Evolutionary conservation across 2,888 invertebrate species (phyloP).

Genomic region (Zhuqinia jingwanae): DNA sequence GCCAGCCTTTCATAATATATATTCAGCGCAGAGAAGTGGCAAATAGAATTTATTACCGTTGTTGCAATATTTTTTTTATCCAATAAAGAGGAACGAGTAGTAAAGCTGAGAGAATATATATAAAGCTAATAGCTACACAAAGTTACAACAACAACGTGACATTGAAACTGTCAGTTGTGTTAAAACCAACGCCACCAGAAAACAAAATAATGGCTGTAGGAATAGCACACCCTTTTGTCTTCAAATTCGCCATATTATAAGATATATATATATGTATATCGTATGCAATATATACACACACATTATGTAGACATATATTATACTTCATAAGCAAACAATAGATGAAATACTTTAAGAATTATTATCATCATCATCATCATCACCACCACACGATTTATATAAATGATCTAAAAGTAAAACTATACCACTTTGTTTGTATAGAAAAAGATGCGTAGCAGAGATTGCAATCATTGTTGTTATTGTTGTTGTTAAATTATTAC

Average conservation of each 20-base stretch:
- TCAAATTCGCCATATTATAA: background rate
- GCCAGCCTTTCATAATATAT: background rate
- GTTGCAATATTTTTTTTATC: conserved; percentile 25
- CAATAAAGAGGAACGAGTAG: conserved; percentile 2
- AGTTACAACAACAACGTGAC: conserved; percentile 67
- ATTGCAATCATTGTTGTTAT: conserved; percentile 8
- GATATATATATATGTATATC: too few species aligned
- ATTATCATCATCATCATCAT: background rate
- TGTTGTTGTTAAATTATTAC: conserved; percentile 10
- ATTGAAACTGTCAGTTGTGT: conserved; percentile 69
- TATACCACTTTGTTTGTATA: background rate
- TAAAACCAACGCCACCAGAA: conserved; percentile 27
- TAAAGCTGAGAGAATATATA: background rate
- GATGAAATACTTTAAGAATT: background rate
- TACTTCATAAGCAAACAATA: background rate
- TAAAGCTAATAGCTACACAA: too few species aligned
- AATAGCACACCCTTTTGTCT: conserved; percentile 53
- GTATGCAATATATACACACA: background rate
- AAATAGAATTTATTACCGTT: conserved; percentile 35
- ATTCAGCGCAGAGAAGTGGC: background rate
- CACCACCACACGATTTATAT: background rate
- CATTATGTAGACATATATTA: too few species aligned
- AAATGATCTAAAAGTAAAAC: background rate
- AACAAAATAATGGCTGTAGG: conserved; percentile 1
- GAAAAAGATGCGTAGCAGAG: conserved; percentile 31